Evolutionary conservation across 2,797 vertebrate genomes (phyloP).

Genomic region (Chrysolophus pictus): DNA sequence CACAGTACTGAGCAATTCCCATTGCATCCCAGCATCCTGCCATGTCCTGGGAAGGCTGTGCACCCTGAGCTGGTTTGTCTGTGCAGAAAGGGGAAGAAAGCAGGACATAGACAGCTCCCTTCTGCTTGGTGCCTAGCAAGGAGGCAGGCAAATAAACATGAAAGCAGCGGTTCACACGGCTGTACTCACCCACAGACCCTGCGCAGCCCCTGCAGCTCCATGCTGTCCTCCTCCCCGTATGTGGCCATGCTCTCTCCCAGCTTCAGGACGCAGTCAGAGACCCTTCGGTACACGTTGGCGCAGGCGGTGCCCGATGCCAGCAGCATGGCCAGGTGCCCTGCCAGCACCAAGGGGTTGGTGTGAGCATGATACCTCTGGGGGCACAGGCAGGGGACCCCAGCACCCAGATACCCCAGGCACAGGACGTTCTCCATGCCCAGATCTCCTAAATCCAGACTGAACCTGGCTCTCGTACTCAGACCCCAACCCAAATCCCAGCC

Average conservation of each 20-base stretch:
- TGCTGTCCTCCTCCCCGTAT: conserved; percentile 65
- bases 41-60: not conserved
- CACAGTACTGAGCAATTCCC: not conserved
- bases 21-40: not conserved
- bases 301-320: conserved; percentile 77
- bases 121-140: accelerated
- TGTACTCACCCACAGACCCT: conserved; percentile 78
- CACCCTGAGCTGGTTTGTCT: not conserved
- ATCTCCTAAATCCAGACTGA: not conserved
- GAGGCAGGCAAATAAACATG: too few species aligned
- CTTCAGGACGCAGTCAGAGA: conserved; percentile 83
- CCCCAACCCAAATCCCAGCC: not conserved
- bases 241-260: conserved; percentile 82
- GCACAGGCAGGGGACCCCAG: too few species aligned
- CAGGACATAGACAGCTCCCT: not conserved
- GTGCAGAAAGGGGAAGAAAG: not conserved
- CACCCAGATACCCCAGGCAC: not conserved
- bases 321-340: conserved; percentile 75
- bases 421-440: not conserved
- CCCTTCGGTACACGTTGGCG: conserved; percentile 80
- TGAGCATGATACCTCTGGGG: not conserved
- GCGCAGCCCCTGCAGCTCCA: conserved; percentile 74
- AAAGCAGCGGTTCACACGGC: not conserved
- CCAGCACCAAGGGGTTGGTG: not conserved
- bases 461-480: not conserved